Conservation (phyloP, 92 coral and sea anemone species). For the Zoanthus sociatus region DNA sequence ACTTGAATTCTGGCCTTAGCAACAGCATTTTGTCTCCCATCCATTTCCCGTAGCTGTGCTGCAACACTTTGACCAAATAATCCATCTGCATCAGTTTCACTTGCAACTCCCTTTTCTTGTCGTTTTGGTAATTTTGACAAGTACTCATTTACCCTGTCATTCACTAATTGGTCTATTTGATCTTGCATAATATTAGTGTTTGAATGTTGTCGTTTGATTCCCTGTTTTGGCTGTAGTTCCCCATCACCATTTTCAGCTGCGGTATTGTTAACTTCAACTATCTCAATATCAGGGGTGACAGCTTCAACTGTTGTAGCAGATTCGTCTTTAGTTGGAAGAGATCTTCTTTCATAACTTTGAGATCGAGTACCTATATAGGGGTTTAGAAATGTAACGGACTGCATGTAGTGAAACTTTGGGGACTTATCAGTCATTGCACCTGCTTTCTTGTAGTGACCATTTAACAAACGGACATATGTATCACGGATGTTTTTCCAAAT, state of each 20-base stretch:
- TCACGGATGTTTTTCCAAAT: constrained; percentile 74
- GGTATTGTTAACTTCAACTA: constrained; percentile 17
- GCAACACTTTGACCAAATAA: constrained; percentile 67
- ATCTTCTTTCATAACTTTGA: constrained; percentile 36
- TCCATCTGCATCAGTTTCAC: constrained; percentile 42
- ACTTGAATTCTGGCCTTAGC: constrained; percentile 66
- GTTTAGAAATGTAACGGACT: constrained; percentile 42
- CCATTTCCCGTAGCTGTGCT: constrained; percentile 61
- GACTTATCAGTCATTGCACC: constrained; percentile 41
- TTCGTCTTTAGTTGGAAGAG: constrained; percentile 28
- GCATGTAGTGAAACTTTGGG: constrained; percentile 43
- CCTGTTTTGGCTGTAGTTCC: constrained; percentile 29
- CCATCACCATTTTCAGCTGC: constrained; percentile 29
- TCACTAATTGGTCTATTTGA: constrained; percentile 16
- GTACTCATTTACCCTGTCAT: constrained; percentile 8
- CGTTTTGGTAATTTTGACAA: constrained; percentile 34
- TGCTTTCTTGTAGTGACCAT: constrained; percentile 45
- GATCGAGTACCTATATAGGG: constrained; percentile 46
- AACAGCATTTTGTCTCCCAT: constrained; percentile 55
- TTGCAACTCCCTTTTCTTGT: constrained; percentile 5
- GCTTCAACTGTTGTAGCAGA: constrained; percentile 10
- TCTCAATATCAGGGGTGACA: constrained; percentile 22
- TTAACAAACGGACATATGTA: constrained; percentile 65
- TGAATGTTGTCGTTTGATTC: constrained; percentile 12
- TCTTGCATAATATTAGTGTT: constrained; percentile 1